These are phyloP conservation scores for Sterna hirundo DNA, from an alignment of 2,113 vertebrate genomes.

Conservation along the genomic window DNA sequence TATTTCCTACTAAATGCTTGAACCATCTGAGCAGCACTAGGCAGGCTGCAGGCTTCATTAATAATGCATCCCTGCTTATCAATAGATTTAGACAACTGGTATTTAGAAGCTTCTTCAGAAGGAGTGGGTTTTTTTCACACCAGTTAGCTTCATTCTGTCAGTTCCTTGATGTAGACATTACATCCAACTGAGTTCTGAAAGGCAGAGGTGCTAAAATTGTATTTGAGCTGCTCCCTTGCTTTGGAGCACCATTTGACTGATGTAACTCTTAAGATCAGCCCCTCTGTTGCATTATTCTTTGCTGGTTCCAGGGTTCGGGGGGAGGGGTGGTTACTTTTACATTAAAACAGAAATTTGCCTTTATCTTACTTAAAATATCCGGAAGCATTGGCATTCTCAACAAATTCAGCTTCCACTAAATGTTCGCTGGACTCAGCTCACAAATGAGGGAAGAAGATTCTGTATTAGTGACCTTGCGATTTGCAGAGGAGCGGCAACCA, in stretches of 20 bases:
- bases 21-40: constrained; percentile 83
- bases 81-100: constrained; percentile 88
- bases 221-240: constrained; percentile 58
- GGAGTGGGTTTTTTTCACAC: constrained; percentile 69
- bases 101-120: constrained; percentile 84
- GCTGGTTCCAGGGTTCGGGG: background rate
- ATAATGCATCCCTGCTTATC: constrained; percentile 87
- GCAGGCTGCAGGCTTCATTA: constrained; percentile 81
- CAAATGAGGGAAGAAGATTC: background rate
- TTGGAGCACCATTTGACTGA: constrained; percentile 56
- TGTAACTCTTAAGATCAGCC: constrained; percentile 34
- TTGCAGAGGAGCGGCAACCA: background rate
- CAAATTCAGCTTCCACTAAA: background rate
- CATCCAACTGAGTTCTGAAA: constrained; percentile 77
- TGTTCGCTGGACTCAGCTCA: background rate
- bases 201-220: constrained; percentile 70
- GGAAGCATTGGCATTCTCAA: background rate
- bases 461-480: background rate
- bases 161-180: constrained; percentile 83
- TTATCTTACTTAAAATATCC: constrained; percentile 4
- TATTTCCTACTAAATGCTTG: constrained; percentile 78
- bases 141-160: constrained; percentile 81
- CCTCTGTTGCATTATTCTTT: background rate
- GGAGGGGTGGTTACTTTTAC: background rate
- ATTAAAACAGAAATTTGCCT: background rate